Conservation (phyloP, 1,140 invertebrate species). For the Zaprionus inermis region DNA sequence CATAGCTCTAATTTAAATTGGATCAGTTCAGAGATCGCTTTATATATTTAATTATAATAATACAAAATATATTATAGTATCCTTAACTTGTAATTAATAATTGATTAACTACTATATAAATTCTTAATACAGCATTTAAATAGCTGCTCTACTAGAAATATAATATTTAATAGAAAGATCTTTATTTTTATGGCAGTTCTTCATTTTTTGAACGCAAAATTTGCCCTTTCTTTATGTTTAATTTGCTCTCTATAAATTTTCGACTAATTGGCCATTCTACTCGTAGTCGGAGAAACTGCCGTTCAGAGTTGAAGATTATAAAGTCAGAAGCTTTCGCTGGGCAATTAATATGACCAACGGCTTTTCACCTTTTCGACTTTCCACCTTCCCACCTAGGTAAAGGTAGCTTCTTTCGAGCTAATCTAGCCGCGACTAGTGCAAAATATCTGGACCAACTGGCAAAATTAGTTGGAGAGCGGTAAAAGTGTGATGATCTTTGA, state of each 20-base stretch:
- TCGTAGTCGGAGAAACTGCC: constrained; percentile 9
- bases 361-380: constrained; percentile 36
- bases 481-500: constrained; percentile 63
- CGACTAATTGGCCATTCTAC: constrained; percentile 3
- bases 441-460: constrained; percentile 36
- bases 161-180: no score
- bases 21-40: no score
- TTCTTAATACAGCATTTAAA: no score
- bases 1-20: no score
- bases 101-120: no score
- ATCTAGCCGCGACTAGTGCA: constrained; percentile 18
- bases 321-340: constrained; percentile 24
- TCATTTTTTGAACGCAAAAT: background rate
- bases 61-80: no score
- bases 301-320: constrained; percentile 34
- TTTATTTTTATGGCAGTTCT: background rate
- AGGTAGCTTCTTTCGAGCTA: background rate
- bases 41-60: no score
- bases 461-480: constrained; percentile 31
- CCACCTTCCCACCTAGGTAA: constrained; percentile 21
- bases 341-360: constrained; percentile 39
- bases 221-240: background rate
- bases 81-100: no score
- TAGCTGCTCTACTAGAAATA: no score
- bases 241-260: background rate